Base-by-base conservation (phyloP, 2,888 invertebrate species). In the Tanytarsus gracilentus region DNA sequence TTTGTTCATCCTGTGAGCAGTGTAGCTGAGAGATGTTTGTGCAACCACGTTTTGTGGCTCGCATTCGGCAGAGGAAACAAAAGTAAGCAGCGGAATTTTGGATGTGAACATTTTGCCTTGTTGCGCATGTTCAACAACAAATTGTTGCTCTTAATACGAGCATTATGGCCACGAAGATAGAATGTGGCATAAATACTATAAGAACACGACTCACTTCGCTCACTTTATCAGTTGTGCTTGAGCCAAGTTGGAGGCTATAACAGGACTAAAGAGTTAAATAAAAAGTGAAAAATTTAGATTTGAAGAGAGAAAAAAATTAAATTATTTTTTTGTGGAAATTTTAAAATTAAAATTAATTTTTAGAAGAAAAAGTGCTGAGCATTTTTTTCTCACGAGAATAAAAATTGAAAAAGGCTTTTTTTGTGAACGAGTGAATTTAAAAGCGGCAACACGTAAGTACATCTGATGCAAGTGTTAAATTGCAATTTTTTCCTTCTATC, bases 131-230 rank as follows among this genome's bases (percentile, higher is more conserved):
- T 44, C 44, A 11, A 4, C 49, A 25, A 49, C 27, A 53, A 49
- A 23, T 53, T 53, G 53, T 53, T 53, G 53, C 53, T 33, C 30
- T 33, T 16, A 16, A 6, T 30, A 9, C 21, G 21, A n/a, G 44
- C 16, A 16, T 8, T 9, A 14, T 16, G 49, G 27, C n/a, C 49
- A 49, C 55, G 55, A 55, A 55, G 55, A 55, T 39, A 16, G 16
- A 55, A 55, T 40, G n/a, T 11, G 39, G 55, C 33, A 40, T 55
- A 55, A 55, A 55, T 55, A 55, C 55, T 55, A 55, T 55, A 55
- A 55, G 55, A 40, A 55, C 25, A 39, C 39, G 40, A 21, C 33
- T 40, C 36, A 55, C 11, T 40, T 55, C 40, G 36, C 55, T 55
- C 39, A 55, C 18, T 8, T 18, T 55, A 55, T 40, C 40, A 25